Evolutionary conservation across 2,888 invertebrate species (phyloP).

Genomic region (Liodrosophila aerea): DNA sequence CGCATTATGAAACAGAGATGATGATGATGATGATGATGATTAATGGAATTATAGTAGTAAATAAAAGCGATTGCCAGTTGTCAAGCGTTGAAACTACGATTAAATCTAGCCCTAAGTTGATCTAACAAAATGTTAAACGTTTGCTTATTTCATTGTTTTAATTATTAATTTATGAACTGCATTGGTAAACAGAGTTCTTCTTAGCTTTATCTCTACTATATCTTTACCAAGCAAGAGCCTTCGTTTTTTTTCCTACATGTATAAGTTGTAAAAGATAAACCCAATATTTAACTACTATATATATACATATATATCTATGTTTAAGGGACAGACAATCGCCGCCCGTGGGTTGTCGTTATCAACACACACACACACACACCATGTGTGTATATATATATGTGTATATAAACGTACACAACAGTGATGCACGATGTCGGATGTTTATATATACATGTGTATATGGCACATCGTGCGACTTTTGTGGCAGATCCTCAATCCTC

Average conservation of each 20-base stretch:
- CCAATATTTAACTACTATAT: not conserved
- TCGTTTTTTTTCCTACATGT: not conserved
- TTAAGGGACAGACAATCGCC: slow-evolving; percentile 51
- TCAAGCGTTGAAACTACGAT: slow-evolving; percentile 24
- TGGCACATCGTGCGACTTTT: too few species aligned
- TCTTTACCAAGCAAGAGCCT: too few species aligned
- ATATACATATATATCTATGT: not conserved
- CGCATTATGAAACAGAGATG: slow-evolving; percentile 1
- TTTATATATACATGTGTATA: too few species aligned
- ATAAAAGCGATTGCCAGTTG: slow-evolving; percentile 42
- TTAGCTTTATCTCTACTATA: too few species aligned
- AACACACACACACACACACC: slow-evolving; percentile 27
- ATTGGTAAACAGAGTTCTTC: not conserved
- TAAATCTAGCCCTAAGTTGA: too few species aligned
- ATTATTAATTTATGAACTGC: too few species aligned
- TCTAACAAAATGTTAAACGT: slow-evolving; percentile 33
- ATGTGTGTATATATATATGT: too few species aligned
- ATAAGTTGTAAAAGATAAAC: too few species aligned
- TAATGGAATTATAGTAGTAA: not conserved
- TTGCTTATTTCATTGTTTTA: slow-evolving; percentile 44
- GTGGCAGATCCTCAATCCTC: too few species aligned
- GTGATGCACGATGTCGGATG: too few species aligned
- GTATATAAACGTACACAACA: too few species aligned
- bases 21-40: not conserved
- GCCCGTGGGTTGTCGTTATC: slow-evolving; percentile 39